phyloP scores from a whole-genome alignment of 2,797 vertebrate species.

The Gymnopithys bicolor region DNA sequence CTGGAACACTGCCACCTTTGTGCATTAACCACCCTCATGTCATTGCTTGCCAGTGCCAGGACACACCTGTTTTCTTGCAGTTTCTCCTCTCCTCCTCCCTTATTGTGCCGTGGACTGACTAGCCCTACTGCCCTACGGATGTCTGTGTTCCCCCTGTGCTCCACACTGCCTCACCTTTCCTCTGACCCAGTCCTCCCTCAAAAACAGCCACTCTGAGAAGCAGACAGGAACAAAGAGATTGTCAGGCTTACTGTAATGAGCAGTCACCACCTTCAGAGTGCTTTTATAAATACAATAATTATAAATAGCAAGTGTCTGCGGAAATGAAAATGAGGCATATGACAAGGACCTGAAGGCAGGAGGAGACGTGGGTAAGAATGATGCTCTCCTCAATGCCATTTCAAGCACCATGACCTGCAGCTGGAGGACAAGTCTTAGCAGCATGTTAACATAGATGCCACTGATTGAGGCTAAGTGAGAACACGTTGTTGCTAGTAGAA shows the following conservation, averaged over 20 bases:
- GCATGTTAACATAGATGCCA: background rate
- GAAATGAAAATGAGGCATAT: background rate
- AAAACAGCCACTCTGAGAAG: background rate
- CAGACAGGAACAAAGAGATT: background rate
- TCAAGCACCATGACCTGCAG: background rate
- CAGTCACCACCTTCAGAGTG: background rate
- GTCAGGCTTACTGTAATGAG: background rate
- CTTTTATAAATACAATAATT: background rate
- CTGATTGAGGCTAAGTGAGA: background rate
- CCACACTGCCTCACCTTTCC: background rate
- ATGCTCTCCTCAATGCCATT: background rate
- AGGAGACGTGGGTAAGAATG: background rate
- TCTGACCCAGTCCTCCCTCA: background rate
- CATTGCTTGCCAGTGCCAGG: background rate
- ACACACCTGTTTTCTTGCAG: background rate
- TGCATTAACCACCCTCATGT: background rate
- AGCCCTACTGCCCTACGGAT: background rate
- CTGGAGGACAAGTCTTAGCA: background rate
- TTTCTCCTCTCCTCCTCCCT: background rate
- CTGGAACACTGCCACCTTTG: background rate
- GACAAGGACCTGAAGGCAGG: background rate
- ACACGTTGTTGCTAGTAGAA: background rate
- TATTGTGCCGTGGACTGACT: rapidly evolving
- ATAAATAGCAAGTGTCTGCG: background rate
- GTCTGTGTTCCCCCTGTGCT: background rate